These are phyloP conservation scores for Bothrops jararaca DNA, from an alignment of 2,113 vertebrate genomes.

Conservation along the genomic window DNA sequence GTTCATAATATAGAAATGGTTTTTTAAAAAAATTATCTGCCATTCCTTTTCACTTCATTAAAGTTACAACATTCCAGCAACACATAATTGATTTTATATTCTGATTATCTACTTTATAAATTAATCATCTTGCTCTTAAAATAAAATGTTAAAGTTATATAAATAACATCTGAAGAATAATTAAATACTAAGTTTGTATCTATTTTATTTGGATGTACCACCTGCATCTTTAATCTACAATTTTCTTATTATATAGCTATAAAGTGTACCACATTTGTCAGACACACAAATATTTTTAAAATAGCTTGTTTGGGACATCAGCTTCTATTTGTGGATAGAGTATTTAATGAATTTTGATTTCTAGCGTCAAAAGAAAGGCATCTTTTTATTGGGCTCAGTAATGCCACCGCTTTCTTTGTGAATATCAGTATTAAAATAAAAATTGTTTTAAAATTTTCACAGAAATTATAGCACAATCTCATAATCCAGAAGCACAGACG, in stretches of 20 bases:
- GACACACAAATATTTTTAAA: not conserved
- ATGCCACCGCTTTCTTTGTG: not conserved
- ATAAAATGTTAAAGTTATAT: not conserved
- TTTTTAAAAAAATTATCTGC: not conserved
- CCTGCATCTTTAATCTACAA: not conserved
- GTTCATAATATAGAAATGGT: slow-evolving; percentile 39
- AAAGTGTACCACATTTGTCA: not conserved
- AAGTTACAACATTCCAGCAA: not conserved
- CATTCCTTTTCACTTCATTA: slow-evolving; percentile 18
- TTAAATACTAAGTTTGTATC: not conserved
- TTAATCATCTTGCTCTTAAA: slow-evolving; percentile 11
- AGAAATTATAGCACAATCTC: not conserved
- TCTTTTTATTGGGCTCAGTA: not conserved
- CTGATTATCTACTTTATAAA: slow-evolving; percentile 12
- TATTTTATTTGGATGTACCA: not conserved
- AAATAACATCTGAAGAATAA: slow-evolving; percentile 32
- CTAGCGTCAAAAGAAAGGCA: slow-evolving; percentile 1
- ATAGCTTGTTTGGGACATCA: not conserved
- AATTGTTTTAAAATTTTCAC: not conserved
- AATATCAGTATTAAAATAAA: not conserved
- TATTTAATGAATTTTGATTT: not conserved
- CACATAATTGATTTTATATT: slow-evolving; percentile 28
- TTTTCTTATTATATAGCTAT: not conserved
- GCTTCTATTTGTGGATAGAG: not conserved
- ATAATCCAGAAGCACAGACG: slow-evolving; percentile 2